A percentile compares a stretch with the other conserved stretches of the same genome.
phyloP scores from a whole-genome alignment of 2,797 vertebrate species.

The Syngnathus rostellatus region DNA sequence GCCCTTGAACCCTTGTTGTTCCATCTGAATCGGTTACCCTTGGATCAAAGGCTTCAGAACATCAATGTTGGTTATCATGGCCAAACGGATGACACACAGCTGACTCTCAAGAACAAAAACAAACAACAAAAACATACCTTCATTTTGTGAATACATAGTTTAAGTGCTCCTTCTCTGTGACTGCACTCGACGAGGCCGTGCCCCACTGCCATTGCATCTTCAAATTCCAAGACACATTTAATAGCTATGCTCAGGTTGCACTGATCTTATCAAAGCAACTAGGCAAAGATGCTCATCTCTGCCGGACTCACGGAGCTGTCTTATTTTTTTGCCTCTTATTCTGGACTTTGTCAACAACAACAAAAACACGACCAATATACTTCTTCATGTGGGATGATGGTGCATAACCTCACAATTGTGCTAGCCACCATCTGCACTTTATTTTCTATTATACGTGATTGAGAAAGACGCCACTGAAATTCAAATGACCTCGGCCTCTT shows the following conservation, averaged over 20 bases:
- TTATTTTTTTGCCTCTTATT: constrained; percentile 14
- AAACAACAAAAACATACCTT: constrained; percentile 22
- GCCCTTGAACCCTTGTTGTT: too few relatives aligned
- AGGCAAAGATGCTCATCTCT: constrained; percentile 55
- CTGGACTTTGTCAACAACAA: background rate
- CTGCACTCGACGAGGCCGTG: constrained; percentile 57
- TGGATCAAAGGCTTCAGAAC: too few relatives aligned
- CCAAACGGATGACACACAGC: too few relatives aligned
- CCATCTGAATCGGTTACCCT: too few relatives aligned
- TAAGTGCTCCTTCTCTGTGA: constrained; percentile 50
- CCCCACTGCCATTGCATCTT: constrained; percentile 68
- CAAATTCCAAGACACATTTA: constrained; percentile 70
- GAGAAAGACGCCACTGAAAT: constrained; percentile 31
- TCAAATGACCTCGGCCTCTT: constrained; percentile 32
- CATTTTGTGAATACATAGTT: constrained; percentile 8
- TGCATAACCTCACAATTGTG: background rate
- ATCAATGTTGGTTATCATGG: too few relatives aligned
- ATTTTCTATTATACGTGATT: constrained; percentile 35
- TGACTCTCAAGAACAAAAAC: background rate
- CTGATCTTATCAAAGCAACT: constrained; percentile 64
- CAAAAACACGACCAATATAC: background rate
- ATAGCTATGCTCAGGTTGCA: constrained; percentile 69
- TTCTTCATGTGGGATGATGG: too few relatives aligned
- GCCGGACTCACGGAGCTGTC: constrained; percentile 28
- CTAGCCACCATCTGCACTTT: constrained; percentile 1